Conservation (phyloP, 2,888 invertebrate genomes). For the Calameuta pallipes region DNA sequence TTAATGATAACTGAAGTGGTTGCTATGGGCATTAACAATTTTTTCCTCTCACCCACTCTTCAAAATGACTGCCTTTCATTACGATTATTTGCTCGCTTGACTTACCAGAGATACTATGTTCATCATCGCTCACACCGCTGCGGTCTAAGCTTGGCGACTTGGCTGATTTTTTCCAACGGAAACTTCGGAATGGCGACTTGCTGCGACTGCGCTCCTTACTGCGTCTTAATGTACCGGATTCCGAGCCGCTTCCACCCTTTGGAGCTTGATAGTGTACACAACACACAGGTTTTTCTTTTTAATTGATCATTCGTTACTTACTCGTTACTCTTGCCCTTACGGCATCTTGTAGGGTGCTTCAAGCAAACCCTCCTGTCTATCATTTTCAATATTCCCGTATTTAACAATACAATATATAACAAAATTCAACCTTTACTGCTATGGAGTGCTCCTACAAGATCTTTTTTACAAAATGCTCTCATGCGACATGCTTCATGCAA, state of each 20-base stretch:
- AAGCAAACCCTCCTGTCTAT: conserved; percentile 4
- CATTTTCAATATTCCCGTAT: conserved; percentile 8
- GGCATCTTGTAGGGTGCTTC: conserved; percentile 5
- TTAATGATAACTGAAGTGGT: background rate
- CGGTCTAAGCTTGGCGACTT: conserved; percentile 73
- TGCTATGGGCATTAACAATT: background rate
- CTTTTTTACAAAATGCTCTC: conserved; percentile 19
- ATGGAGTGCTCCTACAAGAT: background rate
- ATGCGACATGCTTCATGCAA: conserved; percentile 54
- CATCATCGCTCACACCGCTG: conserved; percentile 83
- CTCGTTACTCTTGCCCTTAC: conserved; percentile 23
- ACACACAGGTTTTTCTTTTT: conserved; percentile 32
- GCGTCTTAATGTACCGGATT: conserved; percentile 62
- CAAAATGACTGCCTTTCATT: background rate
- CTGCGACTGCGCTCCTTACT: conserved; percentile 86
- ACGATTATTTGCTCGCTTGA: conserved; percentile 15
- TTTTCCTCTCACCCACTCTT: background rate
- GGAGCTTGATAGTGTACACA: conserved; percentile 51
- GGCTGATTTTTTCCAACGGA: conserved; percentile 87
- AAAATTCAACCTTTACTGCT: too few relatives aligned
- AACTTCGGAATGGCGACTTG: conserved; percentile 94
- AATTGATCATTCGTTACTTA: conserved; percentile 46
- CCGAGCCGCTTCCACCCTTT: conserved; percentile 58
- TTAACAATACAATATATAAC: conserved; percentile 8
- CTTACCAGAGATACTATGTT: conserved; percentile 72